A percentile compares a stretch with the other conserved stretches of the same genome.
These are phyloP conservation scores for Fulmarus glacialis DNA, from an alignment of 2,113 vertebrate genomes.

Conservation along the genomic window DNA sequence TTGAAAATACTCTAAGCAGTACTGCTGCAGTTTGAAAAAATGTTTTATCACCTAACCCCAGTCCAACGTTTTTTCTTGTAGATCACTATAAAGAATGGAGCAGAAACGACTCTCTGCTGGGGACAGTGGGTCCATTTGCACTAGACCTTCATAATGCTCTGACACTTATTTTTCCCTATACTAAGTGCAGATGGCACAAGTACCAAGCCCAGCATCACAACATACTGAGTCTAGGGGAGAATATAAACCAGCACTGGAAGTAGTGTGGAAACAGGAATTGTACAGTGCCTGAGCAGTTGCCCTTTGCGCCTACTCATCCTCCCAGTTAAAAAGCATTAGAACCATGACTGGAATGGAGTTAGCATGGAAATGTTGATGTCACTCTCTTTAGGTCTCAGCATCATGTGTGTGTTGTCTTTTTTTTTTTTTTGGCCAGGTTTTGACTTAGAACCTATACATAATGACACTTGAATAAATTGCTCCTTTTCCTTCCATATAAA, in stretches of 20 bases:
- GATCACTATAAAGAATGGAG: neutral
- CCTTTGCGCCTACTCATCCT: neutral
- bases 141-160: neutral
- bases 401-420: rapidly evolving
- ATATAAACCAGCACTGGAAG: neutral
- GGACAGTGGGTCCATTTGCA: neutral
- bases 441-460: neutral
- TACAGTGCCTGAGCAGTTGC: neutral
- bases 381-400: neutral
- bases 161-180: neutral
- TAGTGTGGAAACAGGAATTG: neutral
- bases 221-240: neutral
- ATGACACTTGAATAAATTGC: neutral
- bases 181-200: neutral
- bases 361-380: rapidly evolving
- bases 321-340: neutral
- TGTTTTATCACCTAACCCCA: neutral
- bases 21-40: neutral
- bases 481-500: neutral
- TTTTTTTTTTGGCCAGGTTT: neutral
- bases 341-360: neutral
- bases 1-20: neutral
- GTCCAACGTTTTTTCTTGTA: neutral
- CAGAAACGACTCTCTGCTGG: neutral
- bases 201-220: neutral